These are phyloP conservation scores for Alethe diademata DNA, from an alignment of 2,113 vertebrate species.

Conservation along the genomic window DNA sequence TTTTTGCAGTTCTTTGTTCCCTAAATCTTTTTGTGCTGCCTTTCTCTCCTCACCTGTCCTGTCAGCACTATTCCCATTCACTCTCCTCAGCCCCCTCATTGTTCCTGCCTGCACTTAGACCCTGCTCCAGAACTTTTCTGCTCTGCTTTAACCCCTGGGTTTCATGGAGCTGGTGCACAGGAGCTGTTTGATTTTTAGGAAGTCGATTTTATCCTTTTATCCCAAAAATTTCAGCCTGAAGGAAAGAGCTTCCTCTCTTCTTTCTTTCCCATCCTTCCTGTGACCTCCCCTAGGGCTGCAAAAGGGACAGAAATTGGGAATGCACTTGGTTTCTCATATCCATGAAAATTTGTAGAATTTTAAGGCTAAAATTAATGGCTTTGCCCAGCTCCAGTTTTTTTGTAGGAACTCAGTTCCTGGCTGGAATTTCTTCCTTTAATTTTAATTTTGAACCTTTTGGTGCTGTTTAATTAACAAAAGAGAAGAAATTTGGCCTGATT, in stretches of 20 bases:
- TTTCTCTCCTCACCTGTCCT: background rate
- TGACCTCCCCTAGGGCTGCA: background rate
- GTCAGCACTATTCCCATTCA: background rate
- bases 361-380: background rate
- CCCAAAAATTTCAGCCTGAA: background rate
- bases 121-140: background rate
- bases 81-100: background rate
- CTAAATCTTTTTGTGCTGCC: background rate
- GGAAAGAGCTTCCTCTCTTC: no score
- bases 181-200: background rate
- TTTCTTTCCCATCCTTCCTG: accelerated
- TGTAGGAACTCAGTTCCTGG: accelerated
- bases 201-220: background rate
- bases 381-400: background rate
- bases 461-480: background rate
- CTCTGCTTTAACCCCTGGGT: background rate
- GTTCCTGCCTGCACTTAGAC: background rate
- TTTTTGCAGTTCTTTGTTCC: background rate
- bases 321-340: background rate
- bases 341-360: background rate
- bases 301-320: background rate
- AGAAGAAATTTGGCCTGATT: background rate
- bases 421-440: background rate
- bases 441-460: background rate
- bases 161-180: accelerated